These are phyloP conservation scores for Sepiola atlantica DNA, from an alignment of 2,888 invertebrate species.

Conservation along the genomic window DNA sequence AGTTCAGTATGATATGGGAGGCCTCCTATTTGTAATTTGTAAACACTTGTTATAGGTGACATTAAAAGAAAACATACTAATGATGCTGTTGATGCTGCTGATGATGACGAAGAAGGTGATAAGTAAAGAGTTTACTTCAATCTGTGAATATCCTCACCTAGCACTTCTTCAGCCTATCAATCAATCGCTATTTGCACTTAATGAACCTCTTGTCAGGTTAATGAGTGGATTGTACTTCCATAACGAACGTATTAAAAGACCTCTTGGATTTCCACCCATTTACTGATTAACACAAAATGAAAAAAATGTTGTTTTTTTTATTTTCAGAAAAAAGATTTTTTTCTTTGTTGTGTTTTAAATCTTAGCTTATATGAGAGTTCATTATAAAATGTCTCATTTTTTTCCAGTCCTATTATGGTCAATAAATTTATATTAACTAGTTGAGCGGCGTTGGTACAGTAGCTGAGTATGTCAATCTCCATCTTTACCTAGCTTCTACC, in stretches of 20 bases:
- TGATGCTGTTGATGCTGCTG: background rate
- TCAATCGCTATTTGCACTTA: constrained; percentile 32
- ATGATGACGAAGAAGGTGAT: background rate
- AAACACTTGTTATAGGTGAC: background rate
- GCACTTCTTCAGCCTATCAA: constrained; percentile 2
- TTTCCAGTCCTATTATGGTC: background rate
- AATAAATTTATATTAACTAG: too few species aligned
- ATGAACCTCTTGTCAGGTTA: background rate
- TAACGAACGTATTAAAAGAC: background rate
- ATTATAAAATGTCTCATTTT: background rate
- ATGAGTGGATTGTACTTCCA: constrained; percentile 7
- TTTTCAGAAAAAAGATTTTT: background rate
- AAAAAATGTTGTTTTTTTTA: too few species aligned
- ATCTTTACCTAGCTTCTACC: too few species aligned
- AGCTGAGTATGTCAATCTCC: too few species aligned
- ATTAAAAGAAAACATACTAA: background rate
- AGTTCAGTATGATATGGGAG: background rate
- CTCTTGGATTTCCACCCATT: background rate
- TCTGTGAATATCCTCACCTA: background rate
- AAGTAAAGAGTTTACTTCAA: background rate
- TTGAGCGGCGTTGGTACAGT: too few species aligned
- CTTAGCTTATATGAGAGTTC: background rate
- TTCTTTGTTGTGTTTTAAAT: background rate
- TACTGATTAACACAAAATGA: background rate
- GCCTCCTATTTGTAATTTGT: background rate